Percentiles rank a stretch among this genome's conserved stretches.
Evolutionary conservation across 2,888 invertebrate species (phyloP).

Genomic region (Drosophila subsilvestris): DNA sequence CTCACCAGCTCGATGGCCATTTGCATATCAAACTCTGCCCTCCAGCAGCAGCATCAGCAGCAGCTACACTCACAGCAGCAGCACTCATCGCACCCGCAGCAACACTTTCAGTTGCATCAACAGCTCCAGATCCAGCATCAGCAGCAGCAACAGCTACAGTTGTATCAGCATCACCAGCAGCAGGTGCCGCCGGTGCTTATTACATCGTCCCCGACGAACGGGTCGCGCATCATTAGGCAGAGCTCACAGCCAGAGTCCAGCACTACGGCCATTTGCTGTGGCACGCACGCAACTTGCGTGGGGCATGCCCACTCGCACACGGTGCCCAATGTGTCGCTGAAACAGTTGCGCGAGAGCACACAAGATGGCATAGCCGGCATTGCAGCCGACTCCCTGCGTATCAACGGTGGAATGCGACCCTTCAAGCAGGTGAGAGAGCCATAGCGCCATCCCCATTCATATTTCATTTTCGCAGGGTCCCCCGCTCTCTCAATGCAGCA

Average conservation of each 20-base stretch:
- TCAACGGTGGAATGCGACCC: conserved; percentile 98
- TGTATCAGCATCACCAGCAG: conserved; percentile 59
- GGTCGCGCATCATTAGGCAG: conserved; percentile 91
- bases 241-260: conserved; percentile 84
- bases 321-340: conserved; percentile 92
- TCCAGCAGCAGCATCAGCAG: conserved; percentile 78
- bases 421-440: conserved; percentile 93
- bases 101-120: conserved; percentile 81
- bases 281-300: conserved; percentile 86
- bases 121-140: conserved; percentile 72
- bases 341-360: conserved; percentile 91
- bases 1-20: conserved; percentile 75
- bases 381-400: conserved; percentile 96
- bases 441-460: conserved; percentile 2
- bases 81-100: conserved; percentile 83
- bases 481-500: no score
- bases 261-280: conserved; percentile 85
- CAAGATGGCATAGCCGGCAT: conserved; percentile 96
- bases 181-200: conserved; percentile 89
- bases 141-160: conserved; percentile 80
- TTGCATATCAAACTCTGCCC: conserved; percentile 73
- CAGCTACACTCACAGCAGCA: conserved; percentile 52
- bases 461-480: not conserved
- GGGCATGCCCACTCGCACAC: conserved; percentile 85
- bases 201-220: conserved; percentile 88